Conservation (phyloP, 2,888 invertebrate species). For the Sympetrum striolatum region DNA sequence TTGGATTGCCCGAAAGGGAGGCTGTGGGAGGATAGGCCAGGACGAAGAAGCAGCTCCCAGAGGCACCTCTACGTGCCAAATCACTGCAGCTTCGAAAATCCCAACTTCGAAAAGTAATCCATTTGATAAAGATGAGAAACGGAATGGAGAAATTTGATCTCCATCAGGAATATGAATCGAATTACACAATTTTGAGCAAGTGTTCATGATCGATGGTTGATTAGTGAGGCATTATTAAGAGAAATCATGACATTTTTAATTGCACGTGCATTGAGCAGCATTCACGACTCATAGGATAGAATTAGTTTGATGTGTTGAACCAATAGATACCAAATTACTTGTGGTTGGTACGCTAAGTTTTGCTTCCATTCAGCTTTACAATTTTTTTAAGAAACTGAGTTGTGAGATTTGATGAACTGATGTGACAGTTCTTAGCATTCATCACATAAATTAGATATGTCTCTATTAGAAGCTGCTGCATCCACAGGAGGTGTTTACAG, state of each 20-base stretch:
- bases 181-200: neutral
- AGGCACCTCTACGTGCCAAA: neutral
- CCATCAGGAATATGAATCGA: neutral
- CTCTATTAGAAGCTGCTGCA: neutral
- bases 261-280: neutral
- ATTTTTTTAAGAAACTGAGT: neutral
- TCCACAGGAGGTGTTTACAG: neutral
- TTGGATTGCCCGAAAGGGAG: neutral
- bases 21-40: neutral
- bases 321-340: neutral
- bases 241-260: neutral
- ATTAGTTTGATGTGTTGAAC: neutral
- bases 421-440: neutral
- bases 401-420: neutral
- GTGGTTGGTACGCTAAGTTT: neutral
- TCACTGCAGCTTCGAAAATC: conserved; percentile 25
- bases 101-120: conserved; percentile 16
- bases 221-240: neutral
- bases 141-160: neutral
- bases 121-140: neutral
- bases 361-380: neutral
- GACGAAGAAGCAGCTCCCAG: neutral
- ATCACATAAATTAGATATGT: neutral
- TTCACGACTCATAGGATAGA: neutral
- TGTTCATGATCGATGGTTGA: neutral